Percentiles rank a stretch among this genome's conserved stretches.
These are phyloP conservation scores for Passer domesticus DNA, from an alignment of 2,113 vertebrate genomes.

Conservation along the genomic window DNA sequence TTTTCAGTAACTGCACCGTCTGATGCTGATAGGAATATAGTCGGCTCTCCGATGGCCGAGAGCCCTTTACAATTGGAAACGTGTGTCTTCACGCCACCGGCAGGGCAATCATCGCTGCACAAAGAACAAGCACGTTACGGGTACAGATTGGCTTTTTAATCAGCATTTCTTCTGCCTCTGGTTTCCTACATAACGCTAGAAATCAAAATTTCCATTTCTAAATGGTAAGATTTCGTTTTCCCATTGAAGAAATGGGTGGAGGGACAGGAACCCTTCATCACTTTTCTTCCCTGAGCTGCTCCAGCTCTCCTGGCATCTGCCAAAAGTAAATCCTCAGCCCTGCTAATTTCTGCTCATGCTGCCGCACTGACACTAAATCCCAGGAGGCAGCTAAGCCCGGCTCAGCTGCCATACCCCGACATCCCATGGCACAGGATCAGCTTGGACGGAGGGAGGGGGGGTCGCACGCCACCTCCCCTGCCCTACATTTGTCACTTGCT, in stretches of 20 bases:
- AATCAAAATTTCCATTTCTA: not conserved
- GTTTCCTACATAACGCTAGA: not conserved
- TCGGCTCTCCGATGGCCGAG: rapidly evolving
- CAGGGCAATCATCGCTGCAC: not conserved
- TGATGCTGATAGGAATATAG: not conserved
- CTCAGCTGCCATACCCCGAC: not conserved
- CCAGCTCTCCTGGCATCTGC: not conserved
- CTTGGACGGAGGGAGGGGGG: rapidly evolving
- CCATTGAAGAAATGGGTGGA: rapidly evolving
- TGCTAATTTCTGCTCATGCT: constrained; percentile 13
- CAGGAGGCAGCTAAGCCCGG: not conserved
- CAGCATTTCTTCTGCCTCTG: not conserved
- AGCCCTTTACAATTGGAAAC: not conserved
- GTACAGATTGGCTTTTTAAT: not conserved
- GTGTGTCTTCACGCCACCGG: rapidly evolving
- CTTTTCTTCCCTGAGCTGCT: not conserved
- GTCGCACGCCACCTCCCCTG: not conserved
- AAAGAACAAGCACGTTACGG: not conserved
- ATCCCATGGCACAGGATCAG: not conserved
- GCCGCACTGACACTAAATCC: not conserved
- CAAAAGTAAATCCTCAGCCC: not conserved
- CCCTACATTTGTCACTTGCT: constrained; percentile 10
- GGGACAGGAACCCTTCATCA: not conserved
- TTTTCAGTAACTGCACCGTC: not conserved
- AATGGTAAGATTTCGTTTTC: not conserved